Conservation (phyloP, 2,113 vertebrate genomes). For the Ovis canadensis region DNA sequence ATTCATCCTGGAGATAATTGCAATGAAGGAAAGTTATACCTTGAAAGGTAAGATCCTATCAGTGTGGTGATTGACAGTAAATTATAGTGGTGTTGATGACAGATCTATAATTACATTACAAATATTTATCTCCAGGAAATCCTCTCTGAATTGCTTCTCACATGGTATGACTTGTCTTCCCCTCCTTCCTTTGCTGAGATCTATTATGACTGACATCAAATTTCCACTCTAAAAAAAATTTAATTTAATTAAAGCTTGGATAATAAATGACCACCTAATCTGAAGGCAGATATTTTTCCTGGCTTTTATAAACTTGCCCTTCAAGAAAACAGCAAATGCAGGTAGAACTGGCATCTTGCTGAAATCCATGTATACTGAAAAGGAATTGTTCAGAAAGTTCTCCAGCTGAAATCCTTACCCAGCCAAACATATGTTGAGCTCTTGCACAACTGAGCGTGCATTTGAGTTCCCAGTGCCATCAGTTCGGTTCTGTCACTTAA, state of each 20-base stretch:
- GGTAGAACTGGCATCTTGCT: background rate
- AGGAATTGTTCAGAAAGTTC: background rate
- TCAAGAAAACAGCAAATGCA: background rate
- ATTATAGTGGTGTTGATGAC: constrained; percentile 69
- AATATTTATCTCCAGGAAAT: constrained; percentile 72
- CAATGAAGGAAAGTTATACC: constrained; percentile 37
- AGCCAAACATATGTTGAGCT: background rate
- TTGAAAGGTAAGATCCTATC: constrained; percentile 58
- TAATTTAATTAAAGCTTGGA: constrained; percentile 47
- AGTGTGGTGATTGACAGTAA: constrained; percentile 63
- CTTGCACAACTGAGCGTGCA: background rate
- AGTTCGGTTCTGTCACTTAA: background rate
- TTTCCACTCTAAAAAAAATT: background rate
- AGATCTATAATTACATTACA: constrained; percentile 72
- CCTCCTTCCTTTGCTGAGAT: constrained; percentile 25
- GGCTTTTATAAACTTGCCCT: background rate
- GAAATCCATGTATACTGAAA: background rate
- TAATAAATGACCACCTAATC: background rate
- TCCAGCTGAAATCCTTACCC: background rate
- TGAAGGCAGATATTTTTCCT: background rate
- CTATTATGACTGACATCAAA: constrained; percentile 23
- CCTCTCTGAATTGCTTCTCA: constrained; percentile 26
- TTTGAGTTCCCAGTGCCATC: background rate
- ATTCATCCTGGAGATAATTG: constrained; percentile 57
- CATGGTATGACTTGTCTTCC: constrained; percentile 17